Evolutionary conservation across 1,140 invertebrate genomes (phyloP).

Genomic region (Tyrophagus putrescentiae): DNA sequence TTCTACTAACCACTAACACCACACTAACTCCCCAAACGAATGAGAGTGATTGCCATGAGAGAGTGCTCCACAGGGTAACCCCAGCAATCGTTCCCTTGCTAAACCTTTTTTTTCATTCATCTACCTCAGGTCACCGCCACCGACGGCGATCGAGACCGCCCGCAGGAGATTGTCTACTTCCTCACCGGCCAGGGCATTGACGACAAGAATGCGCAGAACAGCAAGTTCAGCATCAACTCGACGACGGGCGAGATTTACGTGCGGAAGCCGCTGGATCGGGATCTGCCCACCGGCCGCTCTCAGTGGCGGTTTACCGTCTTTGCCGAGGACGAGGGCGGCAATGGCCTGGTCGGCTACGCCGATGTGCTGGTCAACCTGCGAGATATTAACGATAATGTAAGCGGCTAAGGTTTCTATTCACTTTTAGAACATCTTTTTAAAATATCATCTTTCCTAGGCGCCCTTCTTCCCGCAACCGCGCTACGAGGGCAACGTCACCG

Average conservation of each 20-base stretch:
- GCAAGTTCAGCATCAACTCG: slow-evolving; percentile 88
- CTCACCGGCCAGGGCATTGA: slow-evolving; percentile 90
- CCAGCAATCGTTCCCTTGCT: slow-evolving; percentile 16
- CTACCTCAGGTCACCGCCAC: slow-evolving; percentile 92
- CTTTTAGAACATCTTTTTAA: not conserved
- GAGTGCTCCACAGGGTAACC: not conserved
- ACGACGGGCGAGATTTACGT: slow-evolving; percentile 77
- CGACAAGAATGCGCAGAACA: slow-evolving; percentile 78
- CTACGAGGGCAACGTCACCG: slow-evolving; percentile 85
- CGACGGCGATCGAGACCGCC: slow-evolving; percentile 83
- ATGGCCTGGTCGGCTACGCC: slow-evolving; percentile 89
- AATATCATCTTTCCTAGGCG: slow-evolving; percentile 37
- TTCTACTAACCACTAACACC: not conserved
- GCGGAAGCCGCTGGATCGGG: slow-evolving; percentile 73
- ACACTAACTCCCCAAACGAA: too few species aligned
- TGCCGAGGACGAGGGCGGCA: slow-evolving; percentile 88
- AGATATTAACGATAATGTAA: slow-evolving; percentile 98
- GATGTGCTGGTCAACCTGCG: slow-evolving; percentile 93
- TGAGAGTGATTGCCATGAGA: not conserved
- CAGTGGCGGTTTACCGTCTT: slow-evolving; percentile 97
- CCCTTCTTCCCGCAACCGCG: slow-evolving; percentile 79
- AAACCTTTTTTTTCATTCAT: slow-evolving; percentile 23
- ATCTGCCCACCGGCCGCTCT: slow-evolving; percentile 85
- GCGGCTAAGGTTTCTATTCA: slow-evolving; percentile 31
- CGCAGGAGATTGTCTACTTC: slow-evolving; percentile 89